Conservation (phyloP, 92 coral and sea anemone species). For the Actinernus sp. region DNA sequence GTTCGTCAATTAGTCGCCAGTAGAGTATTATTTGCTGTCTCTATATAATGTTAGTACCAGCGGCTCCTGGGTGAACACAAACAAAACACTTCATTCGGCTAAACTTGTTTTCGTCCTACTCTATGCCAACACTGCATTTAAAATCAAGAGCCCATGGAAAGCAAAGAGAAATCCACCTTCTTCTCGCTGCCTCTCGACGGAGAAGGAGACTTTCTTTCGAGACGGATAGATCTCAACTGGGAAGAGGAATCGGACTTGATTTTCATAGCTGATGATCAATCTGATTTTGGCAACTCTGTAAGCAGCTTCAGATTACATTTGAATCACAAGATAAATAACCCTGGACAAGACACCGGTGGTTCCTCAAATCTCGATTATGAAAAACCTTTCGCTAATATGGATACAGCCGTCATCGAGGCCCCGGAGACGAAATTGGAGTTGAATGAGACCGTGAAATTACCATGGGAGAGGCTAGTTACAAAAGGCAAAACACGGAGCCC, state of each 20-base stretch:
- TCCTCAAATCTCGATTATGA: neutral
- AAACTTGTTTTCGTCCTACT: too few relatives aligned
- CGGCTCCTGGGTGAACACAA: too few relatives aligned
- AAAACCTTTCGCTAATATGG: neutral
- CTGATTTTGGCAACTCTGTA: too few relatives aligned
- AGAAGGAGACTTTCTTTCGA: neutral
- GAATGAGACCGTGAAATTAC: neutral
- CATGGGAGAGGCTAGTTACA: neutral
- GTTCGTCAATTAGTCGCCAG: too few relatives aligned
- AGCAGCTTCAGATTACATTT: neutral
- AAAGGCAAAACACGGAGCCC: neutral
- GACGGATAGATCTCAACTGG: neutral
- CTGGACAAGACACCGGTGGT: neutral
- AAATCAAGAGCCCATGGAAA: too few relatives aligned
- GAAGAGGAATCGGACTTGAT: neutral
- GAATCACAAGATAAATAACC: neutral
- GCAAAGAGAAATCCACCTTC: neutral
- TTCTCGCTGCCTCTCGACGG: neutral
- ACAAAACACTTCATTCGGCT: too few relatives aligned
- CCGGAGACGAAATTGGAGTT: neutral
- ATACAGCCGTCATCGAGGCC: too few relatives aligned
- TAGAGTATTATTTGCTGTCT: too few relatives aligned
- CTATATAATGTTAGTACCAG: too few relatives aligned
- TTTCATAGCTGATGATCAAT: neutral
- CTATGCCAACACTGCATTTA: too few relatives aligned